Conservation (phyloP, 2,797 vertebrate species). For the Tokudaia muenninki region DNA sequence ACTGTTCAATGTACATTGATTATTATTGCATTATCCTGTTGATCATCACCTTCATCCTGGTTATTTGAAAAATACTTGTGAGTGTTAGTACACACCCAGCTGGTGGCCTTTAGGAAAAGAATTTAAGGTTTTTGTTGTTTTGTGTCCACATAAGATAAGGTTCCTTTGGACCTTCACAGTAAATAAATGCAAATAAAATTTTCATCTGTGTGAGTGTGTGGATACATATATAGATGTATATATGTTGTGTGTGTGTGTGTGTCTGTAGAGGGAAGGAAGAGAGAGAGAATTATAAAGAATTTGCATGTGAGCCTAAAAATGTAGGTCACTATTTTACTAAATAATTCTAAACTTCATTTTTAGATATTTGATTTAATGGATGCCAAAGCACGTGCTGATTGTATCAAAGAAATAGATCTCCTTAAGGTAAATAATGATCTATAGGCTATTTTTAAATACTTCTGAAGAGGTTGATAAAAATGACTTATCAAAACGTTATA, state of each 20-base stretch:
- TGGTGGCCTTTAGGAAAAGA: background rate
- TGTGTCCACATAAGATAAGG: background rate
- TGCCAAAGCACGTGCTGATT: constrained; percentile 99
- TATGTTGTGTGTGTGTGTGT: background rate
- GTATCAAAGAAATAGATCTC: constrained; percentile 99
- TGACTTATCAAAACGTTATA: background rate
- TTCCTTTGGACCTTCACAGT: background rate
- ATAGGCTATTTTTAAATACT: background rate
- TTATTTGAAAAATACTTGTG: background rate
- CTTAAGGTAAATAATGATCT: constrained; percentile 94
- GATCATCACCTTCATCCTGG: background rate
- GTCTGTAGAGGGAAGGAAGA: accelerated
- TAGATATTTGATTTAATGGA: constrained; percentile 99
- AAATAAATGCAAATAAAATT: background rate
- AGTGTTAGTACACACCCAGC: background rate
- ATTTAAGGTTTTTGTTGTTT: background rate
- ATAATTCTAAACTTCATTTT: constrained; percentile 89
- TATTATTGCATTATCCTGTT: background rate
- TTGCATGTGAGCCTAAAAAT: background rate
- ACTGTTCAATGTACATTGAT: background rate
- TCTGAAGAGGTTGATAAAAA: background rate
- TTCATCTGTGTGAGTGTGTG: background rate
- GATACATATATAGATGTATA: background rate
- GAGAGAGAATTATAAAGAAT: background rate
- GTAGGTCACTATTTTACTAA: constrained; percentile 58